These are phyloP conservation scores for Scaptomyza hsui DNA, from an alignment of 1,140 invertebrate genomes.

Conservation along the genomic window DNA sequence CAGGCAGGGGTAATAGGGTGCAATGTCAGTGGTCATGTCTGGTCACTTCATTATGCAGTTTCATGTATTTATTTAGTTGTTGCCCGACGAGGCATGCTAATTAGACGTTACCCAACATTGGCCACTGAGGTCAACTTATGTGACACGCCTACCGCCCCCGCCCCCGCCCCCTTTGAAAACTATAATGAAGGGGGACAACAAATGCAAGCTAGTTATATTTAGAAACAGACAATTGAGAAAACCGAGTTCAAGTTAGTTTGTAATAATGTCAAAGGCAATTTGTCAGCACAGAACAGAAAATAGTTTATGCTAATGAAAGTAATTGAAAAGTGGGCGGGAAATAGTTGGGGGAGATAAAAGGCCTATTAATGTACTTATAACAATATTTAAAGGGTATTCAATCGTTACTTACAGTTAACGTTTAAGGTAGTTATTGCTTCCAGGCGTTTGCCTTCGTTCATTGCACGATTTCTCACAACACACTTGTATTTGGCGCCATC, in stretches of 20 bases:
- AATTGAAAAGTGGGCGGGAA: no score
- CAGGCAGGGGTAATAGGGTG: constrained; percentile 14
- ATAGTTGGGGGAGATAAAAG: no score
- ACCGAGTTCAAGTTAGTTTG: constrained; percentile 4
- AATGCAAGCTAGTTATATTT: constrained; percentile 4
- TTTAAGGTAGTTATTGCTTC: constrained; percentile 91
- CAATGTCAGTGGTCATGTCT: constrained; percentile 41
- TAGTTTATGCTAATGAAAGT: no score
- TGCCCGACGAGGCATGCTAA: constrained; percentile 57
- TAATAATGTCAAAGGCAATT: constrained; percentile 23
- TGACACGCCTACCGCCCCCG: constrained; percentile 2
- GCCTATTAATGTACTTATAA: neutral
- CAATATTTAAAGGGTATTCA: neutral
- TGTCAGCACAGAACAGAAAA: neutral
- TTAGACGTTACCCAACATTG: constrained; percentile 51
- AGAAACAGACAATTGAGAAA: neutral
- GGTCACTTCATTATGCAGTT: constrained; percentile 66
- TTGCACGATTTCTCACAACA: constrained; percentile 94
- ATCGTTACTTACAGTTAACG: constrained; percentile 93
- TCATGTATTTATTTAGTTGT: constrained; percentile 50
- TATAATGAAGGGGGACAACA: constrained; percentile 15
- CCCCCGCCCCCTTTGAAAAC: constrained; percentile 3
- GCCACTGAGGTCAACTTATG: constrained; percentile 40
- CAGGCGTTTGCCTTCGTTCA: constrained; percentile 90
- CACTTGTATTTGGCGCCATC: constrained; percentile 93